phyloP scores from a whole-genome alignment of 2,113 vertebrate genomes.

The Pimephales promelas region DNA sequence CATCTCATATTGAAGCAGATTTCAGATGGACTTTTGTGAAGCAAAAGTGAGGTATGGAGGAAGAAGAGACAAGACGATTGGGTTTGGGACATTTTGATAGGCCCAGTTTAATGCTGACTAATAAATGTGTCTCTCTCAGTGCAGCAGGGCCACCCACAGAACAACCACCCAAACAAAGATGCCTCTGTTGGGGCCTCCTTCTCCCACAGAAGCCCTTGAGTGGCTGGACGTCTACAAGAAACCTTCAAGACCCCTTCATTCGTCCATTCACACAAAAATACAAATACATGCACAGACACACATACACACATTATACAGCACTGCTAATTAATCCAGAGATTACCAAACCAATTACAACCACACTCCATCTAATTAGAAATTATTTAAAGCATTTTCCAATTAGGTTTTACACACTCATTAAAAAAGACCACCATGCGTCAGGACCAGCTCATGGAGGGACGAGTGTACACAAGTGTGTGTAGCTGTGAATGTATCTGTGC shows the following conservation, averaged over 20 bases:
- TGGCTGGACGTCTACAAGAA: conserved; percentile 86
- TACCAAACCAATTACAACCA: conserved; percentile 88
- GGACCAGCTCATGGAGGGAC: conserved; percentile 1
- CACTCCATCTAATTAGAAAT: conserved; percentile 92
- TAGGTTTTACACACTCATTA: conserved; percentile 84
- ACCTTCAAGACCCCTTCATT: conserved; percentile 85
- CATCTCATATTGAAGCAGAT: not conserved
- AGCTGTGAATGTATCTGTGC: not conserved
- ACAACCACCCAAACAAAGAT: conserved; percentile 88
- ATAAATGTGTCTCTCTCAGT: conserved; percentile 89
- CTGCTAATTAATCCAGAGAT: conserved; percentile 93
- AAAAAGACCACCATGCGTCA: conserved; percentile 67
- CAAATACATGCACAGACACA: conserved; percentile 75
- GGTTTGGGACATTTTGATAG: conserved; percentile 70
- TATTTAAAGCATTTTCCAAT: conserved; percentile 88
- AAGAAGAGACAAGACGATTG: not conserved
- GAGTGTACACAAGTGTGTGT: not conserved
- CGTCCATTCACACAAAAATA: conserved; percentile 74
- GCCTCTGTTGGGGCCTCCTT: conserved; percentile 86
- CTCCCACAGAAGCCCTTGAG: conserved; percentile 85
- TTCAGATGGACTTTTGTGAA: conserved; percentile 30
- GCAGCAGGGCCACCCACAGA: conserved; percentile 87
- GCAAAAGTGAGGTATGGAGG: conserved; percentile 38
- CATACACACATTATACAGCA: conserved; percentile 77
- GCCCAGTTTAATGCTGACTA: conserved; percentile 88